These are phyloP conservation scores for Pseudachorutes palmiensis DNA, from an alignment of 1,140 invertebrate species.

Conservation along the genomic window DNA sequence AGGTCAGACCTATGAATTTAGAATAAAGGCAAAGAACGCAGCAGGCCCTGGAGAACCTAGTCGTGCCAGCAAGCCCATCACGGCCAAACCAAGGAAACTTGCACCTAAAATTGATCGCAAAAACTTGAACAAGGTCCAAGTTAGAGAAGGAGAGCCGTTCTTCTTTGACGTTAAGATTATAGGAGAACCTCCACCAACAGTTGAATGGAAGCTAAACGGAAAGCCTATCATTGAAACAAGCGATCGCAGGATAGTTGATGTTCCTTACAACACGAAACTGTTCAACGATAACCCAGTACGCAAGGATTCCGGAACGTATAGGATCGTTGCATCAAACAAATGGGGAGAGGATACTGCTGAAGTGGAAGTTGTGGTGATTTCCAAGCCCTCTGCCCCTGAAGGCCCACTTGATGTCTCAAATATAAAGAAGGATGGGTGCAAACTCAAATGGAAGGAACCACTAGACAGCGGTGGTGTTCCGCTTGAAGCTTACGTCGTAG, in stretches of 20 bases:
- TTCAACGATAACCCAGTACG: slow-evolving; percentile 69
- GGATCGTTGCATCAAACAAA: slow-evolving; percentile 73
- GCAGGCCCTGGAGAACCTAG: slow-evolving; percentile 71
- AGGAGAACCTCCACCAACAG: slow-evolving; percentile 74
- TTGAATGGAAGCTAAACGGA: slow-evolving; percentile 60
- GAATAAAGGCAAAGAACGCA: slow-evolving; percentile 74
- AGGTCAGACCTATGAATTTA: slow-evolving; percentile 86
- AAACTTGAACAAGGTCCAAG: slow-evolving; percentile 63
- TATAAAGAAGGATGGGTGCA: slow-evolving; percentile 88
- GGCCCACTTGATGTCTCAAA: slow-evolving; percentile 92
- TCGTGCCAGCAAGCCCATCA: slow-evolving; percentile 60
- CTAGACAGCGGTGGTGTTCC: slow-evolving; percentile 90
- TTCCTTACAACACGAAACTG: slow-evolving; percentile 79
- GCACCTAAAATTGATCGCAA: slow-evolving; percentile 83
- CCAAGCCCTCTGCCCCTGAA: slow-evolving; percentile 71
- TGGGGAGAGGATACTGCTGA: slow-evolving; percentile 82
- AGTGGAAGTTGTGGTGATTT: slow-evolving; percentile 79
- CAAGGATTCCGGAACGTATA: slow-evolving; percentile 77
- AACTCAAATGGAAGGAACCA: slow-evolving; percentile 92
- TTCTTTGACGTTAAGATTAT: slow-evolving; percentile 72
- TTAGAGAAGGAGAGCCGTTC: slow-evolving; percentile 75
- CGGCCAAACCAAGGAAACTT: slow-evolving; percentile 80
- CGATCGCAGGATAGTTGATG: slow-evolving; percentile 62
- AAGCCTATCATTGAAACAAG: slow-evolving; percentile 52
- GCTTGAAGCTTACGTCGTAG: slow-evolving; percentile 87